Percentiles rank a stretch among this genome's conserved stretches.
phyloP scores from a whole-genome alignment of 2,888 invertebrate genomes.

The Cerastoderma edule region DNA sequence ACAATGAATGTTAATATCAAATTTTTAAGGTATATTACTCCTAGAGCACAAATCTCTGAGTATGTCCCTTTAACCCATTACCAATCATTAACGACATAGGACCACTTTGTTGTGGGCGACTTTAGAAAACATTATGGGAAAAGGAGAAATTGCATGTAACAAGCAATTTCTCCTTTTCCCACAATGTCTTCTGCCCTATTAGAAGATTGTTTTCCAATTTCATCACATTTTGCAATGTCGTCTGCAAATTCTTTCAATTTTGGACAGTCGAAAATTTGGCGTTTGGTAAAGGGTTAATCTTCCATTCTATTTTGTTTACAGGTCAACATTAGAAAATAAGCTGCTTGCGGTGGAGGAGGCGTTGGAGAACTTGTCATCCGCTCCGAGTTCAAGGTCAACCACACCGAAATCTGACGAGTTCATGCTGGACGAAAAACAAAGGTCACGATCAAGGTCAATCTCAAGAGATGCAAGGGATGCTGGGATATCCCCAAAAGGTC shows the following conservation, averaged over 20 bases:
- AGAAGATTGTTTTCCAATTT: neutral
- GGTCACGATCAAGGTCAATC: slow-evolving; percentile 43
- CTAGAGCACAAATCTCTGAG: too few relatives aligned
- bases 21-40: too few relatives aligned
- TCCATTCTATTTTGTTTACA: neutral
- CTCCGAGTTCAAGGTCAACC: slow-evolving; percentile 61
- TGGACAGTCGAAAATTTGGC: too few relatives aligned
- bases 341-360: slow-evolving; percentile 64
- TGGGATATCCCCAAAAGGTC: slow-evolving; percentile 59
- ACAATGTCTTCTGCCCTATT: neutral
- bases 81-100: too few relatives aligned
- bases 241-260: too few relatives aligned
- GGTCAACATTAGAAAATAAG: slow-evolving; percentile 22
- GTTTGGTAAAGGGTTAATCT: neutral
- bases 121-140: neutral
- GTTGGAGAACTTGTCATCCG: slow-evolving; percentile 61
- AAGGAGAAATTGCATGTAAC: neutral
- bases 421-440: slow-evolving; percentile 45
- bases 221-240: too few relatives aligned
- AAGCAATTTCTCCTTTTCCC: neutral
- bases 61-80: too few relatives aligned
- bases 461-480: slow-evolving; percentile 49
- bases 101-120: too few relatives aligned
- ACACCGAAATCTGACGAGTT: slow-evolving; percentile 64
- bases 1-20: too few relatives aligned